Conservation (phyloP, 2,113 vertebrate species). For the Chascanopsetta lugubris region DNA sequence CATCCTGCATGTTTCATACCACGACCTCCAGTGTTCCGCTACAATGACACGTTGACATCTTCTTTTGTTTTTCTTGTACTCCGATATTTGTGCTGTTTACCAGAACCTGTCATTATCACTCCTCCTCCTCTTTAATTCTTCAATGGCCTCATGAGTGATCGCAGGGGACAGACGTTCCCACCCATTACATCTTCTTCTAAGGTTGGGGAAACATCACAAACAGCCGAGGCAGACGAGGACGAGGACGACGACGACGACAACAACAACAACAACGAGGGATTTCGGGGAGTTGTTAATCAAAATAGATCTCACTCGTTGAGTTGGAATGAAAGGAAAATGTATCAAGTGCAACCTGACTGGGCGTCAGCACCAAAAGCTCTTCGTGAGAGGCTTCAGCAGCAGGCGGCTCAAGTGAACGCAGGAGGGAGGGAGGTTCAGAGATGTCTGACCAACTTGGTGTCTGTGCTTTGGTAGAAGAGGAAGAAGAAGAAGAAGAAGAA, state of each 20-base stretch:
- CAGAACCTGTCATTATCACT: slow-evolving; percentile 1
- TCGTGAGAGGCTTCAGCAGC: slow-evolving; percentile 39
- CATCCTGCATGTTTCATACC: slow-evolving; percentile 15
- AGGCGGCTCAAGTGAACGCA: slow-evolving; percentile 21
- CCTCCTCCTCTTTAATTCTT: slow-evolving; percentile 6
- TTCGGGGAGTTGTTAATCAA: slow-evolving; percentile 13
- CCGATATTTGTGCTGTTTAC: background rate
- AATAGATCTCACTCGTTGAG: slow-evolving; percentile 10
- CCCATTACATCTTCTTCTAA: slow-evolving; percentile 16
- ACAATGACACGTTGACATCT: slow-evolving; percentile 17
- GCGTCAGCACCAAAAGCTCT: slow-evolving; percentile 37
- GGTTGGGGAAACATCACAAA: slow-evolving; percentile 22
- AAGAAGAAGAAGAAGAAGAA: no score
- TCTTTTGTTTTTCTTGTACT: slow-evolving; percentile 6
- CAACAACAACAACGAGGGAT: background rate
- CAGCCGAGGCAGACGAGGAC: slow-evolving; percentile 24
- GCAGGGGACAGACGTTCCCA: background rate
- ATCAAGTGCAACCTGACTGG: slow-evolving; percentile 41
- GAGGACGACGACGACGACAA: background rate
- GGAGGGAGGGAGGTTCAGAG: slow-evolving; percentile 26
- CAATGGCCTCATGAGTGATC: background rate
- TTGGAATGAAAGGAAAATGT: slow-evolving; percentile 34
- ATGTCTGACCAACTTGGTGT: slow-evolving; percentile 26
- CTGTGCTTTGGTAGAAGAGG: slow-evolving; percentile 31
- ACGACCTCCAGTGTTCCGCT: slow-evolving; percentile 61